These are phyloP conservation scores for Koerneria pararmatus DNA, from an alignment of 2,888 invertebrate genomes.

Conservation along the genomic window DNA sequence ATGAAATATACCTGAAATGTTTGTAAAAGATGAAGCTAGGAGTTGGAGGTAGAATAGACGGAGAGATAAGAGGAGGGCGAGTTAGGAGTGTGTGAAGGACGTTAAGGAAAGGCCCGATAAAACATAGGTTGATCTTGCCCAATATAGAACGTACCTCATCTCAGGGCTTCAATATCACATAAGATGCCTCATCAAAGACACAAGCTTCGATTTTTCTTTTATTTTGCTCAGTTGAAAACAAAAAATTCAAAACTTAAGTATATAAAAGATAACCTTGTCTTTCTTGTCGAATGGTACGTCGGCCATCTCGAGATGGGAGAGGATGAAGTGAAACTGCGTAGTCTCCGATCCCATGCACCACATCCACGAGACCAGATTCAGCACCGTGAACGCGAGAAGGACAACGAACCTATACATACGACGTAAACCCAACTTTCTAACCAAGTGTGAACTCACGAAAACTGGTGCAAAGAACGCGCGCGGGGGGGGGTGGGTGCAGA, in stretches of 20 bases:
- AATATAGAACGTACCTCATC: no score
- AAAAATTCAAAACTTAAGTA: no score
- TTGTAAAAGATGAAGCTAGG: background rate
- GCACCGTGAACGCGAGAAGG: slow-evolving; percentile 44
- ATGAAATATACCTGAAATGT: slow-evolving; percentile 4
- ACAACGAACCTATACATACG: slow-evolving; percentile 46
- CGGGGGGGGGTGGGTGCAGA: no score
- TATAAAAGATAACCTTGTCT: slow-evolving; percentile 28
- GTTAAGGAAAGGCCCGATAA: no score
- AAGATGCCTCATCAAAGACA: no score
- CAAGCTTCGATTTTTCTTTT: no score
- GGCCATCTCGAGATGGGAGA: slow-evolving; percentile 56
- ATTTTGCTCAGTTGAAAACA: no score
- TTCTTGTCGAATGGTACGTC: slow-evolving; percentile 43
- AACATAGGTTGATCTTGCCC: no score
- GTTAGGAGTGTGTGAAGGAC: background rate
- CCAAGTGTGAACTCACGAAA: no score
- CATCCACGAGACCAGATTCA: slow-evolving; percentile 50
- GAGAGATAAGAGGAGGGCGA: no score
- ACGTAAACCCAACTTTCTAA: background rate
- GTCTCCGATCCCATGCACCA: slow-evolving; percentile 45
- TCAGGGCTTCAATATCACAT: no score
- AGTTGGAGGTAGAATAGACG: background rate
- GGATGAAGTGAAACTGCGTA: slow-evolving; percentile 50
- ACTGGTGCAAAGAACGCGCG: no score